These are phyloP conservation scores for Sebastes elongatus DNA, from an alignment of 2,797 vertebrate species.

Conservation along the genomic window DNA sequence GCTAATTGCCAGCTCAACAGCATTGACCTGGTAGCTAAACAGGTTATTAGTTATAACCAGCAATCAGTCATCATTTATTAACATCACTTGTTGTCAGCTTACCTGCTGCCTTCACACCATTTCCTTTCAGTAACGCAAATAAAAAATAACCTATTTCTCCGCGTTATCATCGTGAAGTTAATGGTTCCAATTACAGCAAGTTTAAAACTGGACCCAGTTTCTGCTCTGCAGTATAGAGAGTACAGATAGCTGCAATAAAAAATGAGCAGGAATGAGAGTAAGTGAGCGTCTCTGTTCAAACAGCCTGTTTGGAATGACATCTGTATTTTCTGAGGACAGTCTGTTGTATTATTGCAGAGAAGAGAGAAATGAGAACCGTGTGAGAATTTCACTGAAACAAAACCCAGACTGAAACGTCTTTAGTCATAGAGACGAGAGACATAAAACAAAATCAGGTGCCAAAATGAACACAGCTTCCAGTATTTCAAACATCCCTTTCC, in stretches of 20 bases:
- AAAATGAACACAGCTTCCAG: neutral
- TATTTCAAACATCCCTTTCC: neutral
- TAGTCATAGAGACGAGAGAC: neutral
- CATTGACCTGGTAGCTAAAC: too few species aligned
- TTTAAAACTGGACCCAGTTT: neutral
- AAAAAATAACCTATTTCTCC: too few species aligned
- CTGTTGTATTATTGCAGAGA: neutral
- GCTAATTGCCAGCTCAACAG: too few species aligned
- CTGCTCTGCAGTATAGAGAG: neutral
- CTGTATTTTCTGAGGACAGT: neutral
- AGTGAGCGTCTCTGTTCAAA: neutral
- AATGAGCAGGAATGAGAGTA: neutral
- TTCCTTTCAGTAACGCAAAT: too few species aligned
- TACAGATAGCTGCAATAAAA: neutral
- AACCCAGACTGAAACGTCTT: neutral
- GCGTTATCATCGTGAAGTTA: too few species aligned
- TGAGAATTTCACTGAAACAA: neutral
- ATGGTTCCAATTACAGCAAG: too few species aligned
- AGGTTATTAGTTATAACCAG: too few species aligned
- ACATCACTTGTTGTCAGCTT: too few species aligned
- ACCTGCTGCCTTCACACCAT: too few species aligned
- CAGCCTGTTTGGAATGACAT: neutral
- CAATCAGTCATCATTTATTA: too few species aligned
- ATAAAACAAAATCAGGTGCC: neutral
- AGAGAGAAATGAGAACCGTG: neutral